phyloP scores from a whole-genome alignment of 2,888 invertebrate genomes.

The Heliconius cydno region DNA sequence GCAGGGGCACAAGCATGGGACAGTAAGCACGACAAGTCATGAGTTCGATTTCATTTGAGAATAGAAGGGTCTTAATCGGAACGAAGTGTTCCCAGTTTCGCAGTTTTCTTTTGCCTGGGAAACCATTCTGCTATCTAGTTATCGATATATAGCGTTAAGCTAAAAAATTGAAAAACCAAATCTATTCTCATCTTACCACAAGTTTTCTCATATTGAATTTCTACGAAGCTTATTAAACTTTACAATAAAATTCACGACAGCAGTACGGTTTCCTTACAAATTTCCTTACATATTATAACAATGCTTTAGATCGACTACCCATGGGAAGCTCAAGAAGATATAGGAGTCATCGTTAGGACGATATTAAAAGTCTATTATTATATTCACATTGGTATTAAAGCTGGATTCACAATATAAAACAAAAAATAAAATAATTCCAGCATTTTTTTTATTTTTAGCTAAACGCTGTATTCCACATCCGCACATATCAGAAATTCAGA shows the following conservation, averaged over 20 bases:
- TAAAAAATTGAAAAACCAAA: background rate
- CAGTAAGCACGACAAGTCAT: background rate
- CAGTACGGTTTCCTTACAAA: conserved; percentile 1
- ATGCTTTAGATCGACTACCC: background rate
- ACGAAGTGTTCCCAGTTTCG: too few relatives aligned
- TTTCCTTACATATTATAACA: background rate
- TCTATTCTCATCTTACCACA: background rate
- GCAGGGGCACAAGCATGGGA: background rate
- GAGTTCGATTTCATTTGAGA: background rate
- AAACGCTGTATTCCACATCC: too few relatives aligned
- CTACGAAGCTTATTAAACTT: background rate
- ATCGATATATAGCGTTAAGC: too few relatives aligned
- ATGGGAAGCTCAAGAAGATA: conserved; percentile 4
- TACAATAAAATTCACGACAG: background rate
- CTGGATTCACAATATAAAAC: background rate
- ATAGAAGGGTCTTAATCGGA: too few relatives aligned
- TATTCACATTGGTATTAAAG: conserved; percentile 9
- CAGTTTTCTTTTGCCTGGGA: too few relatives aligned
- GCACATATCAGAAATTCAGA: too few relatives aligned
- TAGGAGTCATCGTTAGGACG: background rate
- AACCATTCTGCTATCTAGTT: too few relatives aligned
- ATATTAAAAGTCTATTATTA: conserved; percentile 20
- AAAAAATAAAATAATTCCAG: background rate
- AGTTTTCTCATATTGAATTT: background rate
- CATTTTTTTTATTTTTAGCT: too few relatives aligned